Evolutionary conservation across 2,113 vertebrate genomes (phyloP), one percentile per base, ranked within the genome.

Genomic region (Ellobius talpinus): DNA sequence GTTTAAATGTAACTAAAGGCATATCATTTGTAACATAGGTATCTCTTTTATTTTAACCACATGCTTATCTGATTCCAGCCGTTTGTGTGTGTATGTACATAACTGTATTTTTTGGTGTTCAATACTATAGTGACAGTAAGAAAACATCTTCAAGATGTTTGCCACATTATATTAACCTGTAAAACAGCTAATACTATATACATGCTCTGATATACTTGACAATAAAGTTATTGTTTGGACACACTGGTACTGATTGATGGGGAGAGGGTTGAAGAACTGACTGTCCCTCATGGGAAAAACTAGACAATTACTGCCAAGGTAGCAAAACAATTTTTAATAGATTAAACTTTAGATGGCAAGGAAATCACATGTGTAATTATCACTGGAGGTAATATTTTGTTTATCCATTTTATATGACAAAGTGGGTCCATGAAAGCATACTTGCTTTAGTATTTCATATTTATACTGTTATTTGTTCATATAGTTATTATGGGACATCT

Each of bases 41-140:
- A 78, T 87, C 36, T 8, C 29, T n/a, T 96, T 93, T 45, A 1
- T 36, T 74, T 55, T 86, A 93, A 36, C 13, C 36, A 72, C 36
- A 39, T 70, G 3, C 3, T 78, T 74, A 70, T 78, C 31, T 85
- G 61, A 77, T 68, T 2, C 61, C 7, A 55, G 0, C 36, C 55
- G 66, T 0, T 86, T 72, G 19, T 61, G 0, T 33, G 8, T 87
- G 10, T 7, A 73, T 7, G 12, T 16, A 0, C 8, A 29, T 78
- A 24, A 76, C 70, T 61, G 36, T 0, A 76, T 7, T 89, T 24
- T 5, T n/a, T 66, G 10, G 39, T 82, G 13, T 42, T 63, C 17
- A 92, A 45, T 50, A 58, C 0, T 47, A 63, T 14, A 11, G 0
- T 14, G 3, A 89, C 45, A 47, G 26, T 87, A 17, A 6, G 36